Percentiles rank a stretch among this genome's conserved stretches.
These are phyloP conservation scores for Sigmodon hispidus DNA, from an alignment of 2,113 vertebrate genomes.

Conservation along the genomic window DNA sequence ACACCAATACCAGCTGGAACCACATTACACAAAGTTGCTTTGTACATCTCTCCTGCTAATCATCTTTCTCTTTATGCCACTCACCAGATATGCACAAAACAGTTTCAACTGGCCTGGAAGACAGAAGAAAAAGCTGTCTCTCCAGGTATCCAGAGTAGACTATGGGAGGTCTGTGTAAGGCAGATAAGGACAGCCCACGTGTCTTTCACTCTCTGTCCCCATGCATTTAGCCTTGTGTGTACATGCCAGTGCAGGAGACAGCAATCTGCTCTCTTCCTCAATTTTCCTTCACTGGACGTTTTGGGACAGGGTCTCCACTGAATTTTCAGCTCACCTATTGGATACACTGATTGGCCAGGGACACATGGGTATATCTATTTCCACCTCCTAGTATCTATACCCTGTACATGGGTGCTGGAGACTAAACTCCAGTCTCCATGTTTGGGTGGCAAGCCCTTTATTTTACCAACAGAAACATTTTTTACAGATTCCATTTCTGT, in stretches of 20 bases:
- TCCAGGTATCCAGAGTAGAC: not conserved
- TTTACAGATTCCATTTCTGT: not conserved
- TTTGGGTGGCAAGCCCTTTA: not conserved
- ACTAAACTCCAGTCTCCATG: not conserved
- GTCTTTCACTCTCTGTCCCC: not conserved
- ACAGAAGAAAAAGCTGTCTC: not conserved
- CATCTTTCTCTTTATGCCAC: not conserved
- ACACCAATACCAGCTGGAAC: no score
- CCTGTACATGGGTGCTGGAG: no score
- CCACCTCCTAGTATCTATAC: not conserved
- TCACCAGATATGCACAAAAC: not conserved
- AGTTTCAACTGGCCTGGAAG: not conserved
- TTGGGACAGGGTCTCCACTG: not conserved
- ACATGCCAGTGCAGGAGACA: no score
- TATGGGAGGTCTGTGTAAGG: no score
- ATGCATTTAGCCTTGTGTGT: no score
- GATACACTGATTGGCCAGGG: not conserved
- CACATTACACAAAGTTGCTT: fast-evolving
- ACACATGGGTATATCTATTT: no score
- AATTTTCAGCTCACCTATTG: not conserved
- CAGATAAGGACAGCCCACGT: fast-evolving
- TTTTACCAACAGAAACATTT: not conserved
- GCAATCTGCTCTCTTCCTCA: no score
- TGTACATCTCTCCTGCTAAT: not conserved
- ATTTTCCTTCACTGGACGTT: not conserved